Percentiles rank a stretch among this genome's conserved stretches.
Evolutionary conservation across 2,888 invertebrate genomes (phyloP).

Genomic region (Nowickia ferox): DNA sequence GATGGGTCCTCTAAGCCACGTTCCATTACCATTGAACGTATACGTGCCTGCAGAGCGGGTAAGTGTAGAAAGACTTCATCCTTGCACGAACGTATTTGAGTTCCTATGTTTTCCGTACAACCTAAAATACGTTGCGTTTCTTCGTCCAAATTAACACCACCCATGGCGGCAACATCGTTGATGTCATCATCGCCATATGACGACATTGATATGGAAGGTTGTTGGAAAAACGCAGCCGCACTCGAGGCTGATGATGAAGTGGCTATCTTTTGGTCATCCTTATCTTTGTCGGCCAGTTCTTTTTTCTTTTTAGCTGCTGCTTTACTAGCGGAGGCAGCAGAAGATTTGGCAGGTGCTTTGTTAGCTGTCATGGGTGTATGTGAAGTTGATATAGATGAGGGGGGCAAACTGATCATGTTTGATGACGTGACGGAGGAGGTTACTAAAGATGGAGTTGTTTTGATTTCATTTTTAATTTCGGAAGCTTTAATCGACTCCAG

Average conservation of each 20-base stretch:
- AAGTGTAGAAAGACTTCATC: slow-evolving; percentile 94
- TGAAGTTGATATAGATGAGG: slow-evolving; percentile 63
- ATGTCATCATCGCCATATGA: slow-evolving; percentile 95
- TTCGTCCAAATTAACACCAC: slow-evolving; percentile 98
- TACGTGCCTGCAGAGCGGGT: slow-evolving; percentile 89
- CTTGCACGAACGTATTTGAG: slow-evolving; percentile 94
- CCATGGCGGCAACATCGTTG: slow-evolving; percentile 99
- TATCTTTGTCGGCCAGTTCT: slow-evolving; percentile 86
- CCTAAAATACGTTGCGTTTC: slow-evolving; percentile 97
- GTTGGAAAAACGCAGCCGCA: slow-evolving; percentile 84
- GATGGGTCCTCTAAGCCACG: slow-evolving; percentile 92
- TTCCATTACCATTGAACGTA: slow-evolving; percentile 89
- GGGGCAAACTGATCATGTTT: slow-evolving; percentile 46
- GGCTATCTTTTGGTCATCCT: slow-evolving; percentile 75
- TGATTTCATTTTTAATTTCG: slow-evolving; percentile 76
- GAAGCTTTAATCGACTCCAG: slow-evolving; percentile 73
- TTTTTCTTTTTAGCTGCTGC: slow-evolving; percentile 90
- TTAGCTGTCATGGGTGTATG: slow-evolving; percentile 71
- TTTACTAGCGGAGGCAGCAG: slow-evolving; percentile 83
- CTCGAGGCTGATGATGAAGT: slow-evolving; percentile 76
- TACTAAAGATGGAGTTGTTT: slow-evolving; percentile 68
- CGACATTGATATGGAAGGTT: slow-evolving; percentile 83
- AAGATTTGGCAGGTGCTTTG: slow-evolving; percentile 79
- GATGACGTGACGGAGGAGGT: slow-evolving; percentile 30
- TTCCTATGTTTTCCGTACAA: slow-evolving; percentile 94